A percentile compares a stretch with the other conserved stretches of the same genome.
Conservation (phyloP, 2,888 invertebrate species). For the Ligdia adustata region DNA sequence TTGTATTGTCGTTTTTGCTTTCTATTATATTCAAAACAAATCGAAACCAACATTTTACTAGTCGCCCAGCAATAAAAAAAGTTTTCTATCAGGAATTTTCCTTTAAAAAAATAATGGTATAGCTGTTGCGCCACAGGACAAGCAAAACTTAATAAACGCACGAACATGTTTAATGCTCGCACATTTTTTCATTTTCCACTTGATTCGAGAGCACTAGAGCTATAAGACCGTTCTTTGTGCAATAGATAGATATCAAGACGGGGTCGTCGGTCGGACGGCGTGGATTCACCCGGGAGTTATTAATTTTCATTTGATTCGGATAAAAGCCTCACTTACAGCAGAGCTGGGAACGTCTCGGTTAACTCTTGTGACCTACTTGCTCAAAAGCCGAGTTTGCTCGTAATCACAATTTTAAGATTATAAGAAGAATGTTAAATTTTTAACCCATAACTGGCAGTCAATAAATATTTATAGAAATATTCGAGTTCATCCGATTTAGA, state of each 20-base stretch:
- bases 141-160: background rate
- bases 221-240: constrained; percentile 35
- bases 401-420: no score
- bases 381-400: background rate
- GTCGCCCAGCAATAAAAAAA: no score
- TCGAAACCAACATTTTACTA: no score
- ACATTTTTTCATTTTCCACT: constrained; percentile 23
- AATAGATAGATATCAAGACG: constrained; percentile 54
- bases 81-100: no score
- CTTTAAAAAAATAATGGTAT: no score
- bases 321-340: constrained; percentile 48
- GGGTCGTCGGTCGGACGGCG: constrained; percentile 47
- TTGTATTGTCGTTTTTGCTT: no score
- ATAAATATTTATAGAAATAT: no score
- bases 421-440: no score
- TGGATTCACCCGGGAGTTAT: constrained; percentile 54
- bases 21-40: no score
- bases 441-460: no score
- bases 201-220: constrained; percentile 37
- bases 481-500: no score
- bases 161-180: background rate
- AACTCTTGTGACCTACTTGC: constrained; percentile 36
- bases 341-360: constrained; percentile 41
- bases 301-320: constrained; percentile 69
- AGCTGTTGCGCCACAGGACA: no score